Percentiles rank a stretch among this genome's conserved stretches.
Evolutionary conservation across 1,140 invertebrate species (phyloP).

Genomic region (Lethrus apterus): DNA sequence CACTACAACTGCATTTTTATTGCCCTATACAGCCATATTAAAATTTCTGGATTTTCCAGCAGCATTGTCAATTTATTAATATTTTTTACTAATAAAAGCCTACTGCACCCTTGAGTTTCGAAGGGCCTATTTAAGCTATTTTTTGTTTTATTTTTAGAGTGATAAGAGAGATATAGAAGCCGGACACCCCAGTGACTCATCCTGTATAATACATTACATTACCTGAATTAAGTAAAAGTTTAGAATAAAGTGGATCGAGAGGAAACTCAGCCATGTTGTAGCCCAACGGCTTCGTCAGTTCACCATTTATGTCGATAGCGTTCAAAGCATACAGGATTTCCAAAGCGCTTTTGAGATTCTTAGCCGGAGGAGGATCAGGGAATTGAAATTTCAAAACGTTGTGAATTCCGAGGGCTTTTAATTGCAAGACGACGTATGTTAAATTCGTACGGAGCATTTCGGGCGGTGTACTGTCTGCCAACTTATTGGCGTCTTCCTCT

Average conservation of each 20-base stretch:
- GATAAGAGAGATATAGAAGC: too few species aligned
- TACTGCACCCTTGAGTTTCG: too few species aligned
- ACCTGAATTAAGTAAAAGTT: constrained; percentile 78
- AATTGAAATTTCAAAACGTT: constrained; percentile 82
- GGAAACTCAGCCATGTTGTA: constrained; percentile 89
- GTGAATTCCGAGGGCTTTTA: constrained; percentile 92
- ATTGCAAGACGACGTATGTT: constrained; percentile 75
- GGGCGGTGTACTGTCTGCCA: constrained; percentile 68
- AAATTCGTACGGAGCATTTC: constrained; percentile 91
- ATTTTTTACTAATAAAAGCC: too few species aligned
- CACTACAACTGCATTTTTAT: too few species aligned
- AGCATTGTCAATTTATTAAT: too few species aligned
- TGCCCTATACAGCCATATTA: too few species aligned
- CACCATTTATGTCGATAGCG: constrained; percentile 73
- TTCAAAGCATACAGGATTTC: constrained; percentile 84
- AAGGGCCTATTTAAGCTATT: too few species aligned
- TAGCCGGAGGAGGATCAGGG: constrained; percentile 81
- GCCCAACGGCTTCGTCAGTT: constrained; percentile 75
- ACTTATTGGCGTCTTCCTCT: constrained; percentile 67
- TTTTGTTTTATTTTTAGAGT: too few species aligned
- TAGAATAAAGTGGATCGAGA: constrained; percentile 77
- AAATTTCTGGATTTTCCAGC: too few species aligned
- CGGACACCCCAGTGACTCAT: too few species aligned
- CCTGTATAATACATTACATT: too few species aligned
- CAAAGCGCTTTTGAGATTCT: constrained; percentile 76